Percentiles rank a stretch among this genome's conserved stretches.
Conservation (phyloP, 2,797 vertebrate species). For the Chiroxiphia lanceolata region DNA sequence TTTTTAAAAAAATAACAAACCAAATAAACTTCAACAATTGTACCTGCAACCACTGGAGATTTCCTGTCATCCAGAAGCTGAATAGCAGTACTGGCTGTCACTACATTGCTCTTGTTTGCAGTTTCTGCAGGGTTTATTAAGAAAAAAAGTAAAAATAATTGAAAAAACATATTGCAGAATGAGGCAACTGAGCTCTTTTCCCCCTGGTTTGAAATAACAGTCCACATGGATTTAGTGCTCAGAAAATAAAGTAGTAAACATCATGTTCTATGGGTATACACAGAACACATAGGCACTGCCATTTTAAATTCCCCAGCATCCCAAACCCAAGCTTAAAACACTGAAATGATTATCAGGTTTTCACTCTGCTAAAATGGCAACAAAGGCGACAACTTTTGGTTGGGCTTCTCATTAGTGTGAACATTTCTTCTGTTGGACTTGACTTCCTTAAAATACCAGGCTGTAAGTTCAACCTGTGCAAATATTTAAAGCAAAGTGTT, state of each 20-base stretch:
- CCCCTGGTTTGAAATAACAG: not conserved
- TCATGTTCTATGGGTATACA: not conserved
- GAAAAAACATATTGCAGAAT: not conserved
- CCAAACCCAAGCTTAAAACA: not conserved
- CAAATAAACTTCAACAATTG: not conserved
- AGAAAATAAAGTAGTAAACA: not conserved
- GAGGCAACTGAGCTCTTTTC: not conserved
- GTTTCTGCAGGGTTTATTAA: conserved; percentile 74
- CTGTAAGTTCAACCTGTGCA: not conserved
- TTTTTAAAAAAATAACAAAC: not conserved
- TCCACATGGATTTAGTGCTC: not conserved
- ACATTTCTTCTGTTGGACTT: not conserved
- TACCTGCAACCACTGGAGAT: conserved; percentile 97
- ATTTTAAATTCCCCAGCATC: not conserved
- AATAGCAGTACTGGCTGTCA: conserved; percentile 94
- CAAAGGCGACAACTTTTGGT: not conserved
- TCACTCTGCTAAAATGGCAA: not conserved
- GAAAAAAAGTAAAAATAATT: not conserved
- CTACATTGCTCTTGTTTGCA: conserved; percentile 92
- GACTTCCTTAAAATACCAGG: not conserved
- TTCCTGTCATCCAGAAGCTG: conserved; percentile 96
- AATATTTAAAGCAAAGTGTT: not conserved
- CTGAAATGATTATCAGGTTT: not conserved
- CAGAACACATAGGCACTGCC: not conserved
- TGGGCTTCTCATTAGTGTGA: not conserved